These are phyloP conservation scores for Pyralis farinalis DNA, from an alignment of 2,888 invertebrate species.

Conservation along the genomic window DNA sequence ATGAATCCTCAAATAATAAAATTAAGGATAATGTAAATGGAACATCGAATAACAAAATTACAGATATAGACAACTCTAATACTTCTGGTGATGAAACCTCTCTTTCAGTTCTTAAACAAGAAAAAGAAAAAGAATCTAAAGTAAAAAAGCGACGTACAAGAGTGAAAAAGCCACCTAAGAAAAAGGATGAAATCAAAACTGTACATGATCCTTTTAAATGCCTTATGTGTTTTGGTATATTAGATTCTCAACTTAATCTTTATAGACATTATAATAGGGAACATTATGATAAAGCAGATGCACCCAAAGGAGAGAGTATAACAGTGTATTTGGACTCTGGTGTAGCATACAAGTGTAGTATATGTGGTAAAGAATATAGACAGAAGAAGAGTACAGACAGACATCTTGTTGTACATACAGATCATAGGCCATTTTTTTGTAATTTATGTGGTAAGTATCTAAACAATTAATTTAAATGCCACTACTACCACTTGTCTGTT, in stretches of 20 bases:
- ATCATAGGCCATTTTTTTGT: constrained; percentile 51
- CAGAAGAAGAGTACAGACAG: constrained; percentile 34
- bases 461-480: no score
- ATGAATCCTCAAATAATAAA: no score
- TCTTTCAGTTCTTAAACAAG: no score
- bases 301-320: constrained; percentile 19
- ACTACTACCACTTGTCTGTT: no score
- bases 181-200: no score
- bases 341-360: constrained; percentile 39
- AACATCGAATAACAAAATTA: neutral
- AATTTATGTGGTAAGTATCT: constrained; percentile 70
- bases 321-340: constrained; percentile 16
- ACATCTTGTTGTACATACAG: constrained; percentile 39
- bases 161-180: no score
- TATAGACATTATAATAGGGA: constrained; percentile 37
- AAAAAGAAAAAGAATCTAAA: no score
- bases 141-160: no score
- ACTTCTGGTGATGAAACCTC: no score
- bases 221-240: constrained; percentile 37
- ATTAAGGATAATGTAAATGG: no score
- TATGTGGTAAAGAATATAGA: constrained; percentile 38
- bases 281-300: constrained; percentile 7
- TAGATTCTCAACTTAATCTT: constrained; percentile 30
- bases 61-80: neutral
- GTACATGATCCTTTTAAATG: constrained; percentile 29